Base-by-base conservation (phyloP, 2,797 vertebrate genomes). In the Clangula hyemalis region DNA sequence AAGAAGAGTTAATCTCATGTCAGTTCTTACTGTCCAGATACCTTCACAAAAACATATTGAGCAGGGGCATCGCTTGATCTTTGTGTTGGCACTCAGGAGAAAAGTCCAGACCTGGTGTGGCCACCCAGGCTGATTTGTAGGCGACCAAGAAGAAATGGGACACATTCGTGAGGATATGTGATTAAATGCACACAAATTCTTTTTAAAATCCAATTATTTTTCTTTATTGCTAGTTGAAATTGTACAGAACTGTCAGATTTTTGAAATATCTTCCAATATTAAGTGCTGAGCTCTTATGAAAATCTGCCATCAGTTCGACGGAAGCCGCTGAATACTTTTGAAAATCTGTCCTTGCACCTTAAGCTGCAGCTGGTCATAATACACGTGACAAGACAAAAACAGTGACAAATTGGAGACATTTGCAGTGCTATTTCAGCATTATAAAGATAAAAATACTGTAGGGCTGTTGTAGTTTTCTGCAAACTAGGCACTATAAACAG, bases 361-460 rank as follows among this genome's bases (percentile, higher is more conserved):
- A 72, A 75, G 54, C 74, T 84, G 86, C 77, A 93, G 94, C 78
- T 94, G 86, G 64, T 60, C 56, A 43, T n/a, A 76, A 76, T 15
- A n/a, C 13, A 60, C 5, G 39, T 6, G 6, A 68, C 60, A 79
- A 53, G 43, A 83, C n/a, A 79, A 76, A 77, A 41, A 12, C 21
- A 62, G 25, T 25, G 27, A 60, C 66, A 68, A 94, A 74, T 57
- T 85, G 53, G 65, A 93, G 69, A 68, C 43, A 32, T 85, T 93
- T 94, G 39, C 65, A 57, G 13, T 25, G 20, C 47, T 47, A 30
- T 80, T 91, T 80, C 89, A 88, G 66, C 45, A 64, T 41, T 8
- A 39, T 20, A 34, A 80, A 45, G 82, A 47, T 68, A 80, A 89
- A 96, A 95, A 77, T 80, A n/a, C 65, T 72, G 57, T 32, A 5